Percentiles rank a stretch among this genome's conserved stretches.
Conservation (phyloP, 2,113 vertebrate genomes). For the Lagopus leucura region DNA sequence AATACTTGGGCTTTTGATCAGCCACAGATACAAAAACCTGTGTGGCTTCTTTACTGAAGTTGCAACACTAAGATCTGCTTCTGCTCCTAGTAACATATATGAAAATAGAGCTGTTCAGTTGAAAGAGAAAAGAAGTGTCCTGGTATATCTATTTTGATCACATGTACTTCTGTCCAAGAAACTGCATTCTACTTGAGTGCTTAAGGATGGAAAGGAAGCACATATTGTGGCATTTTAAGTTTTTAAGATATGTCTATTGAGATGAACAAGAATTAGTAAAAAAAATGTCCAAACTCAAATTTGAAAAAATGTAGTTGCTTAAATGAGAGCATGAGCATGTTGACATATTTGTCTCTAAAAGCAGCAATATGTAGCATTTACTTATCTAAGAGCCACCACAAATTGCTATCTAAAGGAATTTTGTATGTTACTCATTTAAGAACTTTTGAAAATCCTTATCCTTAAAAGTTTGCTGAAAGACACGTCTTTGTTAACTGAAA, state of each 20-base stretch:
- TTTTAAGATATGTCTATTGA: background rate
- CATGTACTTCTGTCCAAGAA: background rate
- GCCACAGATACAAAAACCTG: background rate
- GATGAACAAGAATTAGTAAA: background rate
- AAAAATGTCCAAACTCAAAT: background rate
- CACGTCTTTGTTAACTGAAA: background rate
- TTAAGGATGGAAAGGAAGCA: background rate
- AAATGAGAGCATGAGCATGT: background rate
- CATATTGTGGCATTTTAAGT: background rate
- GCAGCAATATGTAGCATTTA: background rate
- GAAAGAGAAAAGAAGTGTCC: background rate
- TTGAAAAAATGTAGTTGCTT: background rate
- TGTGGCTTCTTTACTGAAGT: background rate
- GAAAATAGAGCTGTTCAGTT: background rate
- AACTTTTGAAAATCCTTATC: background rate
- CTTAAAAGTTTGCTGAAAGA: slow-evolving; percentile 1
- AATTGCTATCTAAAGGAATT: background rate
- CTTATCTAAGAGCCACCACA: background rate
- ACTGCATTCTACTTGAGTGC: background rate
- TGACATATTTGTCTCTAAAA: background rate
- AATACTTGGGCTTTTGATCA: background rate
- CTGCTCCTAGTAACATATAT: background rate
- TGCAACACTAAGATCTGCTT: background rate
- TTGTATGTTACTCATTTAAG: background rate
- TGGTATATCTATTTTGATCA: background rate